phyloP scores from a whole-genome alignment of 1,140 invertebrate genomes.

The Pachyrhynchus sulphureomaculatus region DNA sequence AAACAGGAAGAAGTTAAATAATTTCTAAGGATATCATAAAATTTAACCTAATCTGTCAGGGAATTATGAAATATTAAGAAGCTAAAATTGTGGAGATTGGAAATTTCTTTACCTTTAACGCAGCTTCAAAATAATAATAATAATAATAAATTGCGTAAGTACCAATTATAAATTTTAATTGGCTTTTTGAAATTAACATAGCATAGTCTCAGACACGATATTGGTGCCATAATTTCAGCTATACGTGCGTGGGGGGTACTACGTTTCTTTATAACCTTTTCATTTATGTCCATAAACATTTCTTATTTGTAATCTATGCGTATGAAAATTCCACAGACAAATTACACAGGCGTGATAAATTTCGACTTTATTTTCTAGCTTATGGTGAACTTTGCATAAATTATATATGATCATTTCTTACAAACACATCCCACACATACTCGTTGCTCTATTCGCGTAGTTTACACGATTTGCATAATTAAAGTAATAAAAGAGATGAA shows the following conservation, averaged over 20 bases:
- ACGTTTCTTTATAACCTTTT: constrained; percentile 14
- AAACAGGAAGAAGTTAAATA: no score
- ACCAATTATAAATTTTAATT: constrained; percentile 7
- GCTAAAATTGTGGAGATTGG: no score
- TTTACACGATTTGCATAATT: no score
- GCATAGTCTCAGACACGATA: neutral
- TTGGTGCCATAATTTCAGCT: constrained; percentile 12
- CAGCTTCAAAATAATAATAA: no score
- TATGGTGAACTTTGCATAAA: constrained; percentile 8
- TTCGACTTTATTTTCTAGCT: constrained; percentile 17
- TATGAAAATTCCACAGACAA: constrained; percentile 14
- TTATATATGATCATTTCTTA: neutral
- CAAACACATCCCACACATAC: no score
- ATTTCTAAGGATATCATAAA: no score
- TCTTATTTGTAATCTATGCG: constrained; percentile 22
- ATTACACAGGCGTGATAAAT: constrained; percentile 25
- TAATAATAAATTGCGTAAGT: no score
- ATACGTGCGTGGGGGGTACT: neutral
- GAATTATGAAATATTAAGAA: no score
- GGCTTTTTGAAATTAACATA: constrained; percentile 6
- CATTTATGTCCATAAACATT: constrained; percentile 20
- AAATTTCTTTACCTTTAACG: no score
- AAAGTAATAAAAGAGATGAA: no score
- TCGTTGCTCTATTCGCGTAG: no score
- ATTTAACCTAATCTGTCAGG: no score